Percentiles rank a stretch among this genome's conserved stretches.
These are phyloP conservation scores for Trissolcus japonicus DNA, from an alignment of 2,888 invertebrate species.

Conservation along the genomic window DNA sequence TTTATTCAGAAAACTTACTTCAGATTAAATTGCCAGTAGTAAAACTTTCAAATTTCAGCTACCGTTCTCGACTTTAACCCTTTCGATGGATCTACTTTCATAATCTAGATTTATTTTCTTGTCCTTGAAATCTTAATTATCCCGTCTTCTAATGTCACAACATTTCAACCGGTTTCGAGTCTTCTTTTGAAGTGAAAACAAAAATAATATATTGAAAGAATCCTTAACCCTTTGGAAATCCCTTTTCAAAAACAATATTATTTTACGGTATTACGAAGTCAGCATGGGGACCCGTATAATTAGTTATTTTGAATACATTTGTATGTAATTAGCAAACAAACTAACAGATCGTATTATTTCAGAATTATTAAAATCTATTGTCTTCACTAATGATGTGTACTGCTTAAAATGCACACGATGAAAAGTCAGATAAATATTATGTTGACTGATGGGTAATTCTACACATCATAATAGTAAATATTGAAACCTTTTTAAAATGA, in stretches of 20 bases:
- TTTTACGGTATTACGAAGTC: too few species aligned
- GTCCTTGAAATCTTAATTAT: too few species aligned
- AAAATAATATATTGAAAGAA: constrained; percentile 18
- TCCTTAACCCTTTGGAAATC: constrained; percentile 30
- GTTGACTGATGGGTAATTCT: too few species aligned
- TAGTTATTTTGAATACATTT: constrained; percentile 5
- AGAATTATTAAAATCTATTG: too few species aligned
- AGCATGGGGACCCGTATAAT: too few species aligned
- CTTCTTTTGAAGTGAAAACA: constrained; percentile 16
- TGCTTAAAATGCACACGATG: too few species aligned
- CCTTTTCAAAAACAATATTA: not conserved
- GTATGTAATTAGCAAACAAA: too few species aligned
- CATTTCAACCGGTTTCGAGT: constrained; percentile 16
- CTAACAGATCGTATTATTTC: too few species aligned
- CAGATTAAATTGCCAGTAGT: constrained; percentile 3
- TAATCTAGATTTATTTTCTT: too few species aligned
- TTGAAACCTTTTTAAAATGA: constrained; percentile 6
- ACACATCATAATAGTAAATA: too few species aligned
- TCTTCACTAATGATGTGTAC: too few species aligned
- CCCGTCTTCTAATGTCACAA: not conserved
- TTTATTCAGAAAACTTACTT: not conserved
- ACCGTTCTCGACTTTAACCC: constrained; percentile 13
- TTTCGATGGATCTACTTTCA: not conserved
- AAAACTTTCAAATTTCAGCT: constrained; percentile 25
- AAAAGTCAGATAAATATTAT: too few species aligned